Percentiles rank a stretch among this genome's conserved stretches.
phyloP scores from a whole-genome alignment of 2,797 vertebrate genomes.

The Poecile montanus region DNA sequence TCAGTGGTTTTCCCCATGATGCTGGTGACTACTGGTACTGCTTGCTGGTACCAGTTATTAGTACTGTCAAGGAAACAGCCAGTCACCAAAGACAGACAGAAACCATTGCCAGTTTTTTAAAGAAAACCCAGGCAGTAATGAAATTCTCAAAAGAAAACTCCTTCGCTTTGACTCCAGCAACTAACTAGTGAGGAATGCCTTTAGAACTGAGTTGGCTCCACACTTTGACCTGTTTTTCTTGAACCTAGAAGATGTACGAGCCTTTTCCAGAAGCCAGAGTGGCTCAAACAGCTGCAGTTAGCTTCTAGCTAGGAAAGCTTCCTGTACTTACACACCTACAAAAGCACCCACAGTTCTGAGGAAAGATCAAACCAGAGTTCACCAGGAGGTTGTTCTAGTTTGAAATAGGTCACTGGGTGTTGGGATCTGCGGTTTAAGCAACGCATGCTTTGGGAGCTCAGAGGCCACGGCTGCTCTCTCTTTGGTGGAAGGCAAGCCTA shows the following conservation, averaged over 20 bases:
- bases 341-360: not conserved
- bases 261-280: not conserved
- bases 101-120: not conserved
- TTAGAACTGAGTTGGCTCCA: not conserved
- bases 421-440: not conserved
- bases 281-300: not conserved
- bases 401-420: constrained; percentile 2
- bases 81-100: not conserved
- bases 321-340: not conserved
- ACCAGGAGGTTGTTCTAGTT: not conserved
- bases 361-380: not conserved
- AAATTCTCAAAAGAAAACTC: not conserved
- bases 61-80: not conserved
- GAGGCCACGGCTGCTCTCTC: not conserved
- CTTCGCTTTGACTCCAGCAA: not conserved
- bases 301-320: not conserved
- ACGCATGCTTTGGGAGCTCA: not conserved
- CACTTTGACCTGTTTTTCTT: not conserved
- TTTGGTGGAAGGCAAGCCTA: not conserved
- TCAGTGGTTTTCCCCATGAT: not conserved
- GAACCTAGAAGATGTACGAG: not conserved
- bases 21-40: not conserved
- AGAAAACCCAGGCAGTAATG: not conserved
- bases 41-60: not conserved
- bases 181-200: not conserved